These are phyloP conservation scores for Lottia gigantea DNA, from an alignment of 2,888 invertebrate genomes.

Conservation along the genomic window DNA sequence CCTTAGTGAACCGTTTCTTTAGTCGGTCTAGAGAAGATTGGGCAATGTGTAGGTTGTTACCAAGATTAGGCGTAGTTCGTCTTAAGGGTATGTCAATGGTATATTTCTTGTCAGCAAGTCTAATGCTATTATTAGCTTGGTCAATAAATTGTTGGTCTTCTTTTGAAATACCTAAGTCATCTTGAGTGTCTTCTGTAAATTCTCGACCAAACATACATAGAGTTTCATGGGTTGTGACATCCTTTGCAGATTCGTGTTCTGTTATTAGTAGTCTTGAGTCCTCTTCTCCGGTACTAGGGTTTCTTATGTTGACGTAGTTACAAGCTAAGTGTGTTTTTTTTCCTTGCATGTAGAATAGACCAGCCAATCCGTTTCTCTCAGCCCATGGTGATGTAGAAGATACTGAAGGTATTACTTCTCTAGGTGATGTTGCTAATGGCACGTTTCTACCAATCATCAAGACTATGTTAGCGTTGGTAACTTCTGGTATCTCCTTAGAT, in stretches of 20 bases:
- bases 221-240: not conserved
- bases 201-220: not conserved
- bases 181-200: not conserved
- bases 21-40: not conserved
- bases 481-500: not conserved
- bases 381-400: not conserved
- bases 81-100: not conserved
- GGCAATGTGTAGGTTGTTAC: not conserved
- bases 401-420: not conserved
- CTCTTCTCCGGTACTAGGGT: not conserved
- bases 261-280: not conserved
- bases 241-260: not conserved
- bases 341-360: not conserved
- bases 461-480: not conserved
- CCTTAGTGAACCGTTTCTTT: not conserved
- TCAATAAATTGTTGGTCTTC: not conserved
- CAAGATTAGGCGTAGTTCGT: not conserved
- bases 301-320: not conserved
- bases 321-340: not conserved
- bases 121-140: not conserved
- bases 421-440: not conserved
- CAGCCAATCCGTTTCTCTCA: not conserved
- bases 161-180: not conserved
- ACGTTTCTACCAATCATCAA: constrained; percentile 5
- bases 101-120: not conserved